Evolutionary conservation across 2,113 vertebrate species (phyloP).

Genomic region (Danionella cerebrum): DNA sequence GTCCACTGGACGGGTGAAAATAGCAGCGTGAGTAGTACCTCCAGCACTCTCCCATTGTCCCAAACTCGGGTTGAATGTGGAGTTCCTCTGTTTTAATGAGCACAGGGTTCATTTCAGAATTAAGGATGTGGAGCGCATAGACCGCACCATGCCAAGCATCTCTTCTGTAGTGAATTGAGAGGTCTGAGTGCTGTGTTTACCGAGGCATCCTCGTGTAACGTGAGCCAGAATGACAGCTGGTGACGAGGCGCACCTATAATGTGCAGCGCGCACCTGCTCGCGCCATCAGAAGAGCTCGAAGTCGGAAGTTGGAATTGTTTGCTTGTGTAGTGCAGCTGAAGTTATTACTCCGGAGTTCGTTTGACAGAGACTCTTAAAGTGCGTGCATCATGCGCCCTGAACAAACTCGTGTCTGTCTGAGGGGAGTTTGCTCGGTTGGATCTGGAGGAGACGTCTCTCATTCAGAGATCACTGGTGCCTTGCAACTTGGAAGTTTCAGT

Average conservation of each 20-base stretch:
- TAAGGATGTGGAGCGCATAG: neutral
- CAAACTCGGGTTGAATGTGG: neutral
- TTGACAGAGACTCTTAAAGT: too few species aligned
- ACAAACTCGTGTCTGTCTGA: slow-evolving; percentile 42
- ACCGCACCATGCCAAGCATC: neutral
- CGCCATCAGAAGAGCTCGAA: too few species aligned
- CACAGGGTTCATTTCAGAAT: neutral
- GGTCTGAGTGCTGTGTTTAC: neutral
- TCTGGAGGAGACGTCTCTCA: slow-evolving; percentile 51
- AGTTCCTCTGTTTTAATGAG: too few species aligned
- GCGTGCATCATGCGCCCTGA: neutral
- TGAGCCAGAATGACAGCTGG: slow-evolving; percentile 10
- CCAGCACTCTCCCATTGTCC: neutral
- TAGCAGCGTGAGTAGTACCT: slow-evolving; percentile 90
- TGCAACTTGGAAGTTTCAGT: too few species aligned
- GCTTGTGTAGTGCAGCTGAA: too few species aligned
- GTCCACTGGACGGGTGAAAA: slow-evolving; percentile 98
- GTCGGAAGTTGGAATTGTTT: too few species aligned
- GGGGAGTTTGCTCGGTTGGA: slow-evolving; percentile 25
- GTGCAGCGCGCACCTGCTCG: neutral
- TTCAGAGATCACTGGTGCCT: too few species aligned
- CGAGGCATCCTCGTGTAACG: neutral
- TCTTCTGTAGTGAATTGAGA: neutral
- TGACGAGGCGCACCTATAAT: neutral
- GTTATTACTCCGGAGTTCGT: too few species aligned